phyloP scores from a whole-genome alignment of 2,797 vertebrate species.

The Austrolebias charrua region DNA sequence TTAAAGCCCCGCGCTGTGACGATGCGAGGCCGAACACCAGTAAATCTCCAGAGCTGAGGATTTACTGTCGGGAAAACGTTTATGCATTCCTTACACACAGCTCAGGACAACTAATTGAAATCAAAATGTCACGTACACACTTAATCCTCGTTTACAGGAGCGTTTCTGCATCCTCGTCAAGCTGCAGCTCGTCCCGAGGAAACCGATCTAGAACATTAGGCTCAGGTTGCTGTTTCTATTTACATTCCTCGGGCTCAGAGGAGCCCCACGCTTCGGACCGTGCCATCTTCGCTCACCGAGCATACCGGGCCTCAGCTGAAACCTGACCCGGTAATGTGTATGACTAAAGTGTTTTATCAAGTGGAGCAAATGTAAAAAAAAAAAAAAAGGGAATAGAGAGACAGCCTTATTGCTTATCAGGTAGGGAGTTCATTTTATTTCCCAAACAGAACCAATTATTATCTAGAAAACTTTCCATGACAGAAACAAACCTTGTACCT shows the following conservation, averaged over 20 bases:
- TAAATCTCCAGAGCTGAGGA: neutral
- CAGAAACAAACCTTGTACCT: neutral
- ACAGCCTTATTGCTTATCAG: neutral
- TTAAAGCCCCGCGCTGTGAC: neutral
- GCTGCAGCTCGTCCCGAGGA: constrained; percentile 8
- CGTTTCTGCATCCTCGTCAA: constrained; percentile 27
- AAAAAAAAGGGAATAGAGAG: neutral
- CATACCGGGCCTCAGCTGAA: constrained; percentile 6
- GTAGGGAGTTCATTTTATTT: neutral
- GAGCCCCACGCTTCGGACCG: neutral
- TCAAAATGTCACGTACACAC: constrained; percentile 40
- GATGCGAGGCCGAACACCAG: neutral
- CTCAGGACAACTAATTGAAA: constrained; percentile 31
- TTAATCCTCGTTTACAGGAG: constrained; percentile 32
- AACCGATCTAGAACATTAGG: constrained; percentile 2
- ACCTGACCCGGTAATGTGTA: constrained; percentile 4
- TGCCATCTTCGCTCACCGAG: constrained; percentile 16
- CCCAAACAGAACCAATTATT: neutral
- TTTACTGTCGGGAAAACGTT: constrained; percentile 27
- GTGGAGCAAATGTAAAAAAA: constrained; percentile 10
- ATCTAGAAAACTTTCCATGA: neutral
- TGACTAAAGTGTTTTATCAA: constrained; percentile 11
- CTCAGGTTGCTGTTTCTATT: constrained; percentile 54
- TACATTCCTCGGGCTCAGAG: constrained; percentile 42
- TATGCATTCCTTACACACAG: constrained; percentile 17